Percentiles rank a stretch among this genome's conserved stretches.
Conservation (phyloP, 2,888 invertebrate species). For the Augiades crinisus region DNA sequence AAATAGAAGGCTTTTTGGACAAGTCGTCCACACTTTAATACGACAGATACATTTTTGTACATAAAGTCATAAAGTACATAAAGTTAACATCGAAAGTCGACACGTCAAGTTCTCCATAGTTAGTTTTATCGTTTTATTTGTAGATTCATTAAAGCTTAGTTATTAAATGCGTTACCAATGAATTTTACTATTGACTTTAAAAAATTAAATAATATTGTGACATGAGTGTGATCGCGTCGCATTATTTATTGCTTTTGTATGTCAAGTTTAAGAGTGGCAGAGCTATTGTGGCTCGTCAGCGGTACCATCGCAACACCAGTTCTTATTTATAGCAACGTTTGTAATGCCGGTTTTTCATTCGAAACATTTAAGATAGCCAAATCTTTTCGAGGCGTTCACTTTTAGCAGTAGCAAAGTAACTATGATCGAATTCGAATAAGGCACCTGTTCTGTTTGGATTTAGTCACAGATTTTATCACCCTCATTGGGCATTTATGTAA, state of each 20-base stretch:
- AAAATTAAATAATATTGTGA: slow-evolving; percentile 17
- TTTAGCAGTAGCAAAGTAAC: too few species aligned
- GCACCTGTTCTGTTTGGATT: too few species aligned
- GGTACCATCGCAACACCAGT: slow-evolving; percentile 4
- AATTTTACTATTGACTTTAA: slow-evolving; percentile 51
- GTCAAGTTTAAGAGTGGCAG: not conserved
- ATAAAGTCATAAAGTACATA: too few species aligned
- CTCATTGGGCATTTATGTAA: too few species aligned
- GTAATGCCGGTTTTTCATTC: too few species aligned
- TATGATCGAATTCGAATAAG: too few species aligned
- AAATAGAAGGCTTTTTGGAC: not conserved
- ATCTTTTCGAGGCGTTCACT: too few species aligned
- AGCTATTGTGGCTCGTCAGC: too few species aligned
- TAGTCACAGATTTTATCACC: too few species aligned
- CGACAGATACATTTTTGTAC: not conserved
- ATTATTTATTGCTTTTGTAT: slow-evolving; percentile 19
- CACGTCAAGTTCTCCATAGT: slow-evolving; percentile 24
- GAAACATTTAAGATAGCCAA: too few species aligned
- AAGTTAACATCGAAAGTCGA: not conserved
- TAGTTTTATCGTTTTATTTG: slow-evolving; percentile 44
- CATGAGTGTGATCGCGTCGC: slow-evolving; percentile 3
- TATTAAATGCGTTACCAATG: slow-evolving; percentile 77
- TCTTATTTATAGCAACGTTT: too few species aligned
- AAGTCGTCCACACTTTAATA: not conserved
- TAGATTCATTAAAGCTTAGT: slow-evolving; percentile 67